Evolutionary conservation across 2,113 vertebrate species (phyloP), one percentile per base, ranked within the genome.

Genomic region (Aleadryas rufinucha): DNA sequence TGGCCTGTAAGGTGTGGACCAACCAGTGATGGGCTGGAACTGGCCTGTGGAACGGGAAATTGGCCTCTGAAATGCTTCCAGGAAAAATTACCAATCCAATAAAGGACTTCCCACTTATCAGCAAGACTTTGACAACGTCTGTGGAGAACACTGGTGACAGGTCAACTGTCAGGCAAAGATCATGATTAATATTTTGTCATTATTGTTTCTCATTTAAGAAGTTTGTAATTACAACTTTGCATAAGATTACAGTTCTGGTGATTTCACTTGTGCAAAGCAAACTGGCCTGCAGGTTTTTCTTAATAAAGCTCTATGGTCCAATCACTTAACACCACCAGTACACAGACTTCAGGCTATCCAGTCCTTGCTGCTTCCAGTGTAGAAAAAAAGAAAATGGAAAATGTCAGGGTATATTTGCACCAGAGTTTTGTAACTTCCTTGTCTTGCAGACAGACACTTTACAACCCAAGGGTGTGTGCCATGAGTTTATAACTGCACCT

Each of bases 391-490:
- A 76, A 77, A 69, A 69, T 6, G 6, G 12, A 57, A 90, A 78
- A 37, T 6, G 31, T 44, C 16, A 39, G 31, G 12, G 53, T 63
- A 26, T 16, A 31, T 85, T 82, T 75, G 23, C 4, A 5, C 4
- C 22, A 57, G 31, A 52, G 27, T 54, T 90, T 45, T 63, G 39
- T 68, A 28, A 66, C 20, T 17, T 59, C 47, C 30, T 82, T 33
- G 27, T 44, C 59, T 52, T 70, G 16, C 23, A 74, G 41, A 60
- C 23, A 74, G 41, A 60, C 7, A 37, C 6, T 52, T 79, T 35
- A 53, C 18, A 84, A 30, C 11, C 18, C 42, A 42, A 35, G 24
- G 3, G 13, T 41, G 42, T 0, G 0, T 37, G 61, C 9, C n/a
- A 12, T 11, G 52, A 82, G 11, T 45, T 63, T 27, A 33, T 35